Evolutionary conservation across 2,888 invertebrate genomes (phyloP), one percentile per base, ranked within the genome.

Genomic region (Argyresthia goedartella): DNA sequence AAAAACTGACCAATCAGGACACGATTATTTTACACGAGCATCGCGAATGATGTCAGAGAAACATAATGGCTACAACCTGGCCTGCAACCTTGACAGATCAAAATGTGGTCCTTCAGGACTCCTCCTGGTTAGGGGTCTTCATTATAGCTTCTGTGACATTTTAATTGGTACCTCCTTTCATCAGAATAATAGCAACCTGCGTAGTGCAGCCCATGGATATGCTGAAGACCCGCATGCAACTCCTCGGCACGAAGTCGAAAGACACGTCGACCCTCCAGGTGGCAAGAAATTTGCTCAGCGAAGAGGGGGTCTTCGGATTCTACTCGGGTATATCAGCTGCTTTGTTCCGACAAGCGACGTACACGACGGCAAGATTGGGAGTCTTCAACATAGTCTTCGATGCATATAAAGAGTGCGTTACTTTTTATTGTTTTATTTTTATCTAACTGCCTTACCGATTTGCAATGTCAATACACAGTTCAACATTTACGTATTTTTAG

Each of bases 341-440:
- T 0, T 84, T 99, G 47, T 85, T 99, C 59, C 88, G 99, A 53
- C 99, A 99, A 73, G 98, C 98, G 0, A 97, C 98, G 0, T 99
- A 99, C 73, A 98, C 98, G 0, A 98, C 99, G 0, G 94, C 95
- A 0, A 89, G 99, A 56, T 88, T 99, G 53, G 99, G 99, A 49
- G 91, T 95, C 59, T 99, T 97, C 74, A 95, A 95, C 14, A 93
- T 91, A 74, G 76, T 98, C 1, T 93, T 95, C 66, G 97, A 97
- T 68, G 66, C 77, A 52, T 91, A 91, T 57, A 85, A 88, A 53
- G 71, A 67, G 89, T 91, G 52, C 57, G 60, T 60, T 43, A 39
- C 39, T 3, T 34, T 39, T 13, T 10, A 15, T 35, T 48, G 1
- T n/a, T n/a, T n/a, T n/a, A n/a, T n/a, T n/a, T n/a, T n/a, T n/a